Percentiles rank a stretch among this genome's conserved stretches.
Conservation (phyloP, 2,113 vertebrate species). For the Merops nubicus region DNA sequence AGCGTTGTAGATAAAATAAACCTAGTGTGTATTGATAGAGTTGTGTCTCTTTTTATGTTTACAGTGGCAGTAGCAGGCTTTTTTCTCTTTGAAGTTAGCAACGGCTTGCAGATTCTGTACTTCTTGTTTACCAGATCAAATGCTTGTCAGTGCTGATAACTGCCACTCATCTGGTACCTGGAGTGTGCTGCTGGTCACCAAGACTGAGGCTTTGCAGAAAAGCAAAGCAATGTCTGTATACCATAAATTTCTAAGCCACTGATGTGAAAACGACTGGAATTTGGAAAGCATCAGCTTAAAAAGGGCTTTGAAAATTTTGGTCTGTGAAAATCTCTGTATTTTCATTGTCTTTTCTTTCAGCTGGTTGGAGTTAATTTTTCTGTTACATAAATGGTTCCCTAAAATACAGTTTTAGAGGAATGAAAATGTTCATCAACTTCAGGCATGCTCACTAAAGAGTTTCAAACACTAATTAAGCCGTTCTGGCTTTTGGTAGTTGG, state of each 20-base stretch:
- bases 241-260: background rate
- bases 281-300: background rate
- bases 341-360: background rate
- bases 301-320: background rate
- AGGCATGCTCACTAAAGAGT: background rate
- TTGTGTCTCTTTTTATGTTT: background rate
- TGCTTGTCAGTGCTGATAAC: background rate
- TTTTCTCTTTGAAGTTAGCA: background rate
- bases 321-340: background rate
- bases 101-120: background rate
- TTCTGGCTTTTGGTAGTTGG: background rate
- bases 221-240: background rate
- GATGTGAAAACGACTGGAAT: background rate
- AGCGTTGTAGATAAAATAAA: accelerated
- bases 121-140: background rate
- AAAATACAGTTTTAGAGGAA: background rate
- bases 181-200: background rate
- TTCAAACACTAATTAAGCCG: background rate
- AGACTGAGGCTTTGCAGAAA: background rate
- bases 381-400: background rate
- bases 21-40: background rate
- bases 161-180: background rate
- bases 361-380: background rate
- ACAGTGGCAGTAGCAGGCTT: background rate
- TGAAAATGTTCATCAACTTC: background rate